Evolutionary conservation across 2,113 vertebrate genomes (phyloP), one percentile per base, ranked within the genome.

Genomic region (Neotoma lepida): DNA sequence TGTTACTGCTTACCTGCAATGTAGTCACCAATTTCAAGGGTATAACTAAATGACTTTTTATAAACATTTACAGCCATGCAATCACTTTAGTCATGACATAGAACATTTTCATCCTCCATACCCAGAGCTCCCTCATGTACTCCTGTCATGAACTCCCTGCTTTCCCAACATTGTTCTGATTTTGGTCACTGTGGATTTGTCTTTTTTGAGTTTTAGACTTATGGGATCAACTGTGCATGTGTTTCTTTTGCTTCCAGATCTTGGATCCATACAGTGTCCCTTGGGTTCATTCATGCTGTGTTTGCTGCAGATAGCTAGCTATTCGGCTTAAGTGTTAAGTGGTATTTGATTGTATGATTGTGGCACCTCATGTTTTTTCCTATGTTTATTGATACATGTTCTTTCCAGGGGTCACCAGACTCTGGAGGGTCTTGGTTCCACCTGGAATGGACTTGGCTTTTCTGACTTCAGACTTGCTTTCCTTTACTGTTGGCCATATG

Each of bases 401-500:
- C n/a, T 87, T 88, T 70, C 20, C 28, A 56, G 35, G 33, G 26
- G 33, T 78, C 54, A 20, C 30, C 39, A 6, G 63, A 77, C 84
- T 44, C 61, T 33, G 46, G 39, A 78, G 39, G 13, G 61, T 39
- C 63, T 41, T 74, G 61, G 4, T 28, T 78, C 22, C 28, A 20
- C 39, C 39, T 86, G 70, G 17, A 70, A 39, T 85, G 24, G 39
- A 46, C 44, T 46, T 76, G n/a, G 33, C n/a, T 78, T 85, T 58
- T 78, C 61, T 90, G 61, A 90, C 54, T 85, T 90, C 81, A 71
- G 15, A 77, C 33, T 73, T 90, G 12, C 39, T 56, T 86, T 70
- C 30, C 51, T 77, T 26, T 56, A 24, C 10, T n/a, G 9, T n/a
- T 70, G 81, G 51, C 70, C 30, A 58, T 44, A 78, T 54, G 33